Base-by-base conservation (phyloP, 2,888 invertebrate genomes). In the Drosophila macrothrix region DNA sequence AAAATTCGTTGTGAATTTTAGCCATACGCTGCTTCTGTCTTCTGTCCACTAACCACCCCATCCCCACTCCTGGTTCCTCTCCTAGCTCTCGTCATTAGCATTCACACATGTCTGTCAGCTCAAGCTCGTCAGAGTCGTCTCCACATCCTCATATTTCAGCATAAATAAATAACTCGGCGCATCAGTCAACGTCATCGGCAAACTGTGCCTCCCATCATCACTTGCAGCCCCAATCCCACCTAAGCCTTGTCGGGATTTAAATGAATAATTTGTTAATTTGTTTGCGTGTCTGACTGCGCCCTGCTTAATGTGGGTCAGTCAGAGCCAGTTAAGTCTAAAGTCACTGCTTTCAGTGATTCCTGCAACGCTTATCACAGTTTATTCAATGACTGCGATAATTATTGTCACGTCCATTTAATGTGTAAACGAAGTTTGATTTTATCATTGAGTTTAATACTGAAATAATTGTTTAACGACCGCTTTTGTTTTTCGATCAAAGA, bases 121-220 rank as follows among this genome's bases (percentile, higher is more conserved):
- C 29, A 54, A 56, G 62, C 54, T 58, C 56, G 56, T 50, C 52
- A 53, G 56, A 43, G 39, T 14, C 25, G 33, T 28, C 28, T 4
- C 41, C 41, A 46, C 54, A 55, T 59, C 49, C 67, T 29, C 64
- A 75, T 72, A 68, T 65, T 69, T 56, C 25, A 67, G 83, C 74
- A 84, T 80, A 82, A 75, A 76, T 76, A 80, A 88, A 80, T 70
- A 65, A 72, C 69, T 60, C 49, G 46, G 39, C 73, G 80, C 78
- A 89, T 85, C 88, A 53, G 78, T 83, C 86, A 90, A 77, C 82
- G 84, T 83, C 86, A 85, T 76, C 60, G 72, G 41, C 84, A 53
- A 68, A 66, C 62, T 69, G 60, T 62, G 59, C 22, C 28, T 28
- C 33, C 49, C 43, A 2, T 35, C 33, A 25, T 56, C 35, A 22